A percentile compares a stretch with the other conserved stretches of the same genome.
phyloP scores from a whole-genome alignment of 2,113 vertebrate species.

The Microcebus murinus region DNA sequence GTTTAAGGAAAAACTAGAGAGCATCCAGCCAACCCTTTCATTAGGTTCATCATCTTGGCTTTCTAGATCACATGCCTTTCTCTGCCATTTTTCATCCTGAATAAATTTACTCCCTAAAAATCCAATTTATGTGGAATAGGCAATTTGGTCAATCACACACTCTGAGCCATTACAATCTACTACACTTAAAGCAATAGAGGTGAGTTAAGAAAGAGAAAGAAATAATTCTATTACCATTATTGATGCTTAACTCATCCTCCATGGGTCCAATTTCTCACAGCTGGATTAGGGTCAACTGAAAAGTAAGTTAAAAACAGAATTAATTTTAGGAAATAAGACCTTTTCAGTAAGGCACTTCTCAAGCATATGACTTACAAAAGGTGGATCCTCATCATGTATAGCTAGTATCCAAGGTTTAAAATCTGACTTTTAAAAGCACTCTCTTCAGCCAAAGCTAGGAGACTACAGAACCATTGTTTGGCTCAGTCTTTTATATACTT shows the following conservation, averaged over 20 bases:
- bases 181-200: background rate
- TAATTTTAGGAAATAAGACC: background rate
- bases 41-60: background rate
- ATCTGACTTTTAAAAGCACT: background rate
- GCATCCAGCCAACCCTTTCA: background rate
- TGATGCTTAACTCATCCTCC: background rate
- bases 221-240: background rate
- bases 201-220: background rate
- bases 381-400: background rate
- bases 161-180: background rate
- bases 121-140: background rate
- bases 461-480: background rate
- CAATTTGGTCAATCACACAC: background rate
- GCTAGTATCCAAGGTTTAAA: background rate
- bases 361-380: background rate
- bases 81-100: background rate
- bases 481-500: background rate
- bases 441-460: background rate
- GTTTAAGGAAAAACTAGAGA: background rate
- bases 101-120: slow-evolving; percentile 10
- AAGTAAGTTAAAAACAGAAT: background rate
- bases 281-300: background rate
- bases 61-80: background rate
- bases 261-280: background rate
- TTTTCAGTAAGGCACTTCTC: background rate